These are phyloP conservation scores for Timandra comae DNA, from an alignment of 2,888 invertebrate genomes.

Conservation along the genomic window DNA sequence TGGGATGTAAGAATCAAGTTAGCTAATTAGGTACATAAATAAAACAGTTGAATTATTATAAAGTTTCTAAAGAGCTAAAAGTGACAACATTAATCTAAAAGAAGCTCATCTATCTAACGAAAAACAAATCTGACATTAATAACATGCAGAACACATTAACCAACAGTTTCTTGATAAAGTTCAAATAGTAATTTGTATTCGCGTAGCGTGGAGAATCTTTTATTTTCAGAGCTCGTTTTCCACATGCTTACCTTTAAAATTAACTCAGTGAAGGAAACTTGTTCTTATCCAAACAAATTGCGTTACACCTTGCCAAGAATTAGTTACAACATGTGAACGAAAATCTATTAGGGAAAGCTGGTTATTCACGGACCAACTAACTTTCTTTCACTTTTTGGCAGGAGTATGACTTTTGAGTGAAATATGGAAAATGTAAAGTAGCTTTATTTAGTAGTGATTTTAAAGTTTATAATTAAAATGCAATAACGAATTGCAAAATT, in stretches of 20 bases:
- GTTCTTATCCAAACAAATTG: constrained; percentile 7
- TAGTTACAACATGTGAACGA: constrained; percentile 3
- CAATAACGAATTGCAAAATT: neutral
- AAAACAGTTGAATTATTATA: no score
- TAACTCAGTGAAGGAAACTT: neutral
- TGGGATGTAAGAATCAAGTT: no score
- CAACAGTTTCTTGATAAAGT: no score
- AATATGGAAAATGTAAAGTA: neutral
- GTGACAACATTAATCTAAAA: no score
- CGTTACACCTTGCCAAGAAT: constrained; percentile 6
- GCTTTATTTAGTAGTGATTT: neutral
- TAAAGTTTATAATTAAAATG: neutral
- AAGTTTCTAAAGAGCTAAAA: no score
- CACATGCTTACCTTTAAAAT: neutral
- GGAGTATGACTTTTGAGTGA: neutral
- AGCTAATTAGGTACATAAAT: no score
- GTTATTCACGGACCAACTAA: neutral
- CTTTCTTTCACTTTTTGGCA: neutral
- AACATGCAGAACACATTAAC: no score
- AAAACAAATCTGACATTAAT: no score
- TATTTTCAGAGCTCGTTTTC: neutral
- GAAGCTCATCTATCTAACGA: no score
- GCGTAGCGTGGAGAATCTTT: neutral
- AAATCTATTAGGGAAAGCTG: neutral
- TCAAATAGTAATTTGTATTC: no score